A percentile compares a stretch with the other conserved stretches of the same genome.
These are phyloP conservation scores for Furnarius figulus DNA, from an alignment of 2,113 vertebrate species.

Conservation along the genomic window DNA sequence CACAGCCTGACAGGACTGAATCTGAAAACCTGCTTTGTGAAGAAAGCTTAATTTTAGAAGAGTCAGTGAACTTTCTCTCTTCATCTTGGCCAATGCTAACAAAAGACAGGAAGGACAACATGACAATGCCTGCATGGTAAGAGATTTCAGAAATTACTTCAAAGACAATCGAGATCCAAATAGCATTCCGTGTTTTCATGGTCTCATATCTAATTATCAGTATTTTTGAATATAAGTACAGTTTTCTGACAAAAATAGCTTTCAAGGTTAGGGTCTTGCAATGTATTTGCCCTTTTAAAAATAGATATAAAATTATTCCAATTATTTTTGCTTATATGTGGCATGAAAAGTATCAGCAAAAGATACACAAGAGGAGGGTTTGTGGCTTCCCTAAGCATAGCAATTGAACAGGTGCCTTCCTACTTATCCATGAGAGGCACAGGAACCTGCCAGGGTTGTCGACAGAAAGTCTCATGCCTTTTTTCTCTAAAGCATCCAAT, in stretches of 20 bases:
- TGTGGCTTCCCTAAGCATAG: not conserved
- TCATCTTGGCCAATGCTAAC: not conserved
- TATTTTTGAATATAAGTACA: not conserved
- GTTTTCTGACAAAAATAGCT: not conserved
- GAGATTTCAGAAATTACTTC: not conserved
- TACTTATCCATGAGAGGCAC: not conserved
- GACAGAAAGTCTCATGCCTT: not conserved
- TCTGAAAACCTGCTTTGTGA: not conserved
- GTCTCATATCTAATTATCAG: not conserved
- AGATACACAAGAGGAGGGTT: not conserved
- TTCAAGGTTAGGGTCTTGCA: not conserved
- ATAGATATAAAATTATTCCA: constrained; percentile 8
- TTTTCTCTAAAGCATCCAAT: not conserved
- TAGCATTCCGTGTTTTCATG: not conserved
- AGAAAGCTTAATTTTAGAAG: not conserved
- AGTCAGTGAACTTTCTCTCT: not conserved
- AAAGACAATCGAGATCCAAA: not conserved
- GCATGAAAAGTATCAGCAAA: constrained; percentile 1
- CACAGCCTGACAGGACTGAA: not conserved
- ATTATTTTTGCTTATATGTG: not conserved
- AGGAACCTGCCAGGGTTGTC: not conserved
- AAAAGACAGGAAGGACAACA: not conserved
- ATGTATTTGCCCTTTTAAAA: constrained; percentile 11
- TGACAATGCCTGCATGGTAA: not conserved
- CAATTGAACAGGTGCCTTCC: not conserved